Evolutionary conservation across 2,888 invertebrate species (phyloP), one percentile per base, ranked within the genome.

Genomic region (Caenorhabditis imperialis): DNA sequence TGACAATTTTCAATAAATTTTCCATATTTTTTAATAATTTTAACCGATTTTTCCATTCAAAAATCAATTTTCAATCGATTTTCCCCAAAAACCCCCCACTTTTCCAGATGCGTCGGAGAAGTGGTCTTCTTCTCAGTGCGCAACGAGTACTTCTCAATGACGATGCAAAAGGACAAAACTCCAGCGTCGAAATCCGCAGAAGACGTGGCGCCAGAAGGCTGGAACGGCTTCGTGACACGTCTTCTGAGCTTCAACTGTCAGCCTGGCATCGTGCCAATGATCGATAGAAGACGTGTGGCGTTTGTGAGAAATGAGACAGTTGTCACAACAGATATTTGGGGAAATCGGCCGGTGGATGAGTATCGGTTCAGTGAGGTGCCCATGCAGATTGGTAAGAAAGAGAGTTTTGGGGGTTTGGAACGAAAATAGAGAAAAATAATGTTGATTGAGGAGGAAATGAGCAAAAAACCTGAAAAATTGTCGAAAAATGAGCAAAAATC

Each of bases 141-240:
- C 5, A 72, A 71, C 48, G 78, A 81, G 37, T 82, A 81, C 54
- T 75, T 70, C 33, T 48, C 60, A 16, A 62, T 75, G 63, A 70
- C 58, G n/a, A 70, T 75, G 74, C 69, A 69, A 30, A 61, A 58
- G 20, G 62, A 62, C 25, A 60, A 47, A 16, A 54, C 23, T 12
- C 1, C 42, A 8, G 8, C 50, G 10, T 20, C 30, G 18, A 22
- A 51, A 1, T 20, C 62, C 2, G n/a, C 22, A 3, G 37, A 55
- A 10, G 27, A 37, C 14, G 5, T 45, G 22, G 6, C 50, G 20
- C 42, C 57, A 35, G 60, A 75, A 53, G 38, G 30, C 5, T 75
- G 75, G 75, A 70, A 70, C 18, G 69, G 63, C 2, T 62, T 57
- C 20, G 55, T 70, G 5, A 40, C 54, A 22, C 33, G 60, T 14